Evolutionary conservation across 64 coral and sea anemone species (phyloP).

Genomic region (Dendronephthya gigantea): DNA sequence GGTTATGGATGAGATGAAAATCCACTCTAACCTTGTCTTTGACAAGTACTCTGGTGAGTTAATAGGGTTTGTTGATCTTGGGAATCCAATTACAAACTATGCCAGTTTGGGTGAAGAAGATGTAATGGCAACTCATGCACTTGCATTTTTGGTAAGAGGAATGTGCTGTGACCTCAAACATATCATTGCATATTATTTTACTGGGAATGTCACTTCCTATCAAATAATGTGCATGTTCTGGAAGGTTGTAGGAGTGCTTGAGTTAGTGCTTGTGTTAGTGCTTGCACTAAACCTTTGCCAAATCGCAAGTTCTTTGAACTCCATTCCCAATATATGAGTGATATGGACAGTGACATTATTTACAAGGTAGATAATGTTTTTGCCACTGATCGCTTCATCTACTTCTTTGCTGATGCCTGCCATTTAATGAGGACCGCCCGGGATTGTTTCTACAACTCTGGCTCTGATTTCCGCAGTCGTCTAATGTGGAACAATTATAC

Average conservation of each 20-base stretch:
- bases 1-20: conserved; percentile 27
- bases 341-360: not conserved
- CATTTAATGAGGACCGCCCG: conserved; percentile 16
- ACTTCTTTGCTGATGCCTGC: conserved; percentile 17
- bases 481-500: conserved; percentile 27
- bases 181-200: conserved; percentile 16
- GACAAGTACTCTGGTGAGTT: conserved; percentile 29
- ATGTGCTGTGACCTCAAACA: conserved; percentile 17
- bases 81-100: conserved; percentile 19
- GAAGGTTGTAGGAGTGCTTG: conserved; percentile 6
- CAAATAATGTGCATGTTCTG: conserved; percentile 21
- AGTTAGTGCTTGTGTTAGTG: too few relatives aligned
- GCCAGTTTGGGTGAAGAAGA: conserved; percentile 4
- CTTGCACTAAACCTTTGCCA: not conserved
- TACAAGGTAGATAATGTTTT: conserved; percentile 18
- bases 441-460: conserved; percentile 20
- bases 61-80: conserved; percentile 26
- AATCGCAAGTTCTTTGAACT: not conserved
- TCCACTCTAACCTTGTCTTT: conserved; percentile 17
- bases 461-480: conserved; percentile 1
- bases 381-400: conserved; percentile 14
- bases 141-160: conserved; percentile 27
- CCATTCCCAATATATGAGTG: not conserved
- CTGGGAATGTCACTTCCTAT: not conserved
- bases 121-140: conserved; percentile 28